phyloP scores from a whole-genome alignment of 2,797 vertebrate genomes.

The Pteronotus mesoamericanus region DNA sequence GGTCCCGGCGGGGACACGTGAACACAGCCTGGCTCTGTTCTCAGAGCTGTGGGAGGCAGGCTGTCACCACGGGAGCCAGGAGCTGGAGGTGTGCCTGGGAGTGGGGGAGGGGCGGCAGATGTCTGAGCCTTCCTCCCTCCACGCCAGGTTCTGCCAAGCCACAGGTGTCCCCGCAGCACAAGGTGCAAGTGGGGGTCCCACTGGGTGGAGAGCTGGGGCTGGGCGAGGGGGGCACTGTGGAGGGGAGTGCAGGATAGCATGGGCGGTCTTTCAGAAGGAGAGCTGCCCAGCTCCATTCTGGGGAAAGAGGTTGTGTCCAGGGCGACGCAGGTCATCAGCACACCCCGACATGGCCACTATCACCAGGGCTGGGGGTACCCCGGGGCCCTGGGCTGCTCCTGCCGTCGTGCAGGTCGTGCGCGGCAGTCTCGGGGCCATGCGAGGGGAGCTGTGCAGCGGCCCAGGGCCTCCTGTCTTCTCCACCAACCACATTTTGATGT shows the following conservation, averaged over 20 bases:
- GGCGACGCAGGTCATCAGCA: background rate
- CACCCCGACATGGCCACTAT: fast-evolving
- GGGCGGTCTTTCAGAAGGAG: background rate
- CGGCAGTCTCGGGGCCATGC: fast-evolving
- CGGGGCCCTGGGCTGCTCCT: fast-evolving
- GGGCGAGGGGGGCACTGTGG: fast-evolving
- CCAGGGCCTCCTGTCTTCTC: background rate
- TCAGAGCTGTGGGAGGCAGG: conserved; percentile 59
- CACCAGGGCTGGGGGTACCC: background rate
- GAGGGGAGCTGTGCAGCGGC: background rate
- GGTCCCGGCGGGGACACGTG: conserved; percentile 52
- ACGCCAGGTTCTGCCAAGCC: conserved; percentile 41
- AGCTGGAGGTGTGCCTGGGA: conserved; percentile 67
- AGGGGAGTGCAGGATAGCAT: fast-evolving
- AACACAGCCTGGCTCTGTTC: conserved; percentile 66
- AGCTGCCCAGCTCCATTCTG: background rate
- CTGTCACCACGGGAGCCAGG: conserved; percentile 53
- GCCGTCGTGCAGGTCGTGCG: background rate
- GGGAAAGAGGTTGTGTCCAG: background rate
- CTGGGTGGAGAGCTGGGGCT: background rate
- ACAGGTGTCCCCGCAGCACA: conserved; percentile 13
- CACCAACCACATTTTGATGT: background rate
- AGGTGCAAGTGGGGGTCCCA: background rate
- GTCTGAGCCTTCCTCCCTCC: background rate
- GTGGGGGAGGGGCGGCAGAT: background rate